phyloP scores from a whole-genome alignment of 2,113 vertebrate genomes.

The Passer montanus region DNA sequence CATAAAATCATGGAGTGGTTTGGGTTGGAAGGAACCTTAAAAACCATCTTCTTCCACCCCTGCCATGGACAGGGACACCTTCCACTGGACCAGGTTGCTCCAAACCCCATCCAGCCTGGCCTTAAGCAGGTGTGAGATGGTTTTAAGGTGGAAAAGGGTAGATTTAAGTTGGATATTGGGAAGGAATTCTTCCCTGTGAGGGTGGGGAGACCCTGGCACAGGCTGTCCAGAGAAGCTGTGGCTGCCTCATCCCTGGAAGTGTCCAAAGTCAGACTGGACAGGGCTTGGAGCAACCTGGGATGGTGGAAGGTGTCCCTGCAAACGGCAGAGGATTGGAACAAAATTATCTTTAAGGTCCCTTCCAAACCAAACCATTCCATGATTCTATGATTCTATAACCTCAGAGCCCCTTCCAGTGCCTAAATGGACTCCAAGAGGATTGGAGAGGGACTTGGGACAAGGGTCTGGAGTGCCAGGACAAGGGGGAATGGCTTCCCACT shows the following conservation, averaged over 20 bases:
- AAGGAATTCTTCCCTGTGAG: background rate
- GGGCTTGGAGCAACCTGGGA: background rate
- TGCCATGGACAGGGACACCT: background rate
- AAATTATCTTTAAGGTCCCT: background rate
- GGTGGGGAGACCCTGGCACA: background rate
- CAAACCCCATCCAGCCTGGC: background rate
- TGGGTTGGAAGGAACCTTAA: background rate
- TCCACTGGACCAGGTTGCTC: background rate
- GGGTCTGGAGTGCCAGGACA: background rate
- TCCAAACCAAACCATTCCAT: background rate
- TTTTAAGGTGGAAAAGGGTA: background rate
- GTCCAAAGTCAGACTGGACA: accelerated
- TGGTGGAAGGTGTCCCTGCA: background rate
- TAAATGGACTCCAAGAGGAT: background rate
- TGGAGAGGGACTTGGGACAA: background rate
- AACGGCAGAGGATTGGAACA: background rate
- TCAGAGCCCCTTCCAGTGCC: background rate
- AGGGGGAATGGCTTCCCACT: background rate
- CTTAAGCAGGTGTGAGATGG: background rate
- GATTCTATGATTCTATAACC: background rate
- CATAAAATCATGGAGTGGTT: background rate
- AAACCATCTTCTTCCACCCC: background rate
- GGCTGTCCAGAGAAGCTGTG: background rate
- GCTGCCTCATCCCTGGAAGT: background rate
- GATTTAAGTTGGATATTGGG: background rate